Base-by-base conservation (phyloP, 2,888 invertebrate species). In the Pristionchus fissidentatus region DNA sequence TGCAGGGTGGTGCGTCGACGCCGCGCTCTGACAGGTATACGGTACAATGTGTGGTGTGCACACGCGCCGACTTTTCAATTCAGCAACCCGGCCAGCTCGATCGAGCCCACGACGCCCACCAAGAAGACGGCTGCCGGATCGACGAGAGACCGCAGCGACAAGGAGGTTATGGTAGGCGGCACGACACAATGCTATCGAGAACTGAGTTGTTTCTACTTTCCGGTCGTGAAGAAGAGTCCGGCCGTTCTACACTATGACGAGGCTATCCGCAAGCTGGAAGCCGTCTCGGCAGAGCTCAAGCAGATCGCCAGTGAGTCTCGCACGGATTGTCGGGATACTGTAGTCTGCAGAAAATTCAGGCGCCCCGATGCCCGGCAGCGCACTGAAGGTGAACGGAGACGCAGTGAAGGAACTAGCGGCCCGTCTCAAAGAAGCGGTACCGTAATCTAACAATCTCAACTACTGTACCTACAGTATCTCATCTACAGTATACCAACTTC, bases 41-140 rank as follows among this genome's bases (percentile, higher is more conserved):
- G 55, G 55, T 55, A 55, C n/a, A n/a, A n/a, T n/a, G n/a, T n/a
- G 55, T 55, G 55, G 22, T 55, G 55, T 55, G 55, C 55, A 22
- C 55, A n/a, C 22, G 22, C 55, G 55, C 15, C 22, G 22, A 13
- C n/a, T 55, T 55, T 19, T 4, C 55, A 55, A 15, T 19, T 7
- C 55, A 55, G 55, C 55, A 55, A 15, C 4, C 22, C 15, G 55
- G 55, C 55, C 13, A 55, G 55, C 22, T 55, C 55, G 55, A 7
- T 55, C 10, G 55, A 7, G 22, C 55, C 22, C 55, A 15, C 55
- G 8, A 4, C 55, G 55, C 55, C 55, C 22, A 55, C 4, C 4
- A 4, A 15, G 55, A 55, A 55, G 8, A 13, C 55, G 55, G 22
- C 55, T 4, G 55, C 22, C 13, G n/a, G n/a, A n/a, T n/a, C n/a